A percentile compares a stretch with the other conserved stretches of the same genome.
These are phyloP conservation scores for Baryphthengus martii DNA, from an alignment of 2,113 vertebrate species.

Conservation along the genomic window DNA sequence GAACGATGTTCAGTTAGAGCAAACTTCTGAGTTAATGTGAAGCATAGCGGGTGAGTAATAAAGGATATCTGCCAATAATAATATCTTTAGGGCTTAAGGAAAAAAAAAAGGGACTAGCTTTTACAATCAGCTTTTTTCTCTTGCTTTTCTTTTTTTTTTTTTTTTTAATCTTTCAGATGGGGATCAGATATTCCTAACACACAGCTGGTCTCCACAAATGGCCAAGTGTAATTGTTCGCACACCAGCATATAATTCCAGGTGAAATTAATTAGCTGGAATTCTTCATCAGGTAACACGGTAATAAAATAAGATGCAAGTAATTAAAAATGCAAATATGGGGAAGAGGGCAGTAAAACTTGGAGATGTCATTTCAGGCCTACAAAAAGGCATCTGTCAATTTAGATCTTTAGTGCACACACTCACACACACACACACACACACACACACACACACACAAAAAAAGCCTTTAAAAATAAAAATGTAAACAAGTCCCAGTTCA, in stretches of 20 bases:
- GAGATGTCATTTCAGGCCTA: slow-evolving; percentile 54
- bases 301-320: slow-evolving; percentile 68
- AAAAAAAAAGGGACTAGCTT: slow-evolving; percentile 50
- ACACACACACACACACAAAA: background rate
- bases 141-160: background rate
- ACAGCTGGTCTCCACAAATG: slow-evolving; percentile 68
- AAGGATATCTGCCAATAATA: slow-evolving; percentile 68
- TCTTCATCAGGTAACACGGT: slow-evolving; percentile 62
- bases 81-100: slow-evolving; percentile 56
- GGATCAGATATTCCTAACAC: slow-evolving; percentile 68
- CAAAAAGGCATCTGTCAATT: slow-evolving; percentile 68
- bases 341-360: slow-evolving; percentile 50
- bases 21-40: slow-evolving; percentile 52
- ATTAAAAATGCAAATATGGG: slow-evolving; percentile 71
- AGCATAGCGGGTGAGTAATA: slow-evolving; percentile 58
- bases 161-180: slow-evolving; percentile 56
- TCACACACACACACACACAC: background rate
- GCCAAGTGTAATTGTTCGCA: slow-evolving; percentile 64
- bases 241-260: slow-evolving; percentile 55
- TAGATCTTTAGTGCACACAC: slow-evolving; percentile 10
- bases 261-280: slow-evolving; percentile 75
- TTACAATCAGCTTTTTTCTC: slow-evolving; percentile 70
- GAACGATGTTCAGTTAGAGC: slow-evolving; percentile 29
- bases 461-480: slow-evolving; percentile 52
- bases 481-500: slow-evolving; percentile 38